A percentile compares a stretch with the other conserved stretches of the same genome.
Conservation (phyloP, 2,113 vertebrate genomes). For the Deroptyus accipitrinus region DNA sequence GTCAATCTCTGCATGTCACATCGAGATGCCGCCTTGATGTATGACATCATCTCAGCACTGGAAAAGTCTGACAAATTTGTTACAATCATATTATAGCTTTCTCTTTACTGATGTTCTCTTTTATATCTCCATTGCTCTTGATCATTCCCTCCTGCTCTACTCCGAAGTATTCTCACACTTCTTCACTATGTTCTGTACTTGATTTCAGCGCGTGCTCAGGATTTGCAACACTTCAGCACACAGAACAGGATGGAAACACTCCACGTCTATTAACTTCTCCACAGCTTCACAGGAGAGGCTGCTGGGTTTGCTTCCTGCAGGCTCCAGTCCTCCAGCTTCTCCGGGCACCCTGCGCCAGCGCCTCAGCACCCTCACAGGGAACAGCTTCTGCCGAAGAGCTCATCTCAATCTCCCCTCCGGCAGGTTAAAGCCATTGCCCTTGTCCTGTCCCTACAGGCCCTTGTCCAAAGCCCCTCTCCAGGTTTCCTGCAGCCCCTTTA, state of each 20-base stretch:
- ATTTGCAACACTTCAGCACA: neutral
- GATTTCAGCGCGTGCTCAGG: rapidly evolving
- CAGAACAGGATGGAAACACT: neutral
- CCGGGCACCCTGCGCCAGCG: neutral
- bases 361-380: neutral
- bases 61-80: conserved; percentile 40
- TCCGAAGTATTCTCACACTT: neutral
- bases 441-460: neutral
- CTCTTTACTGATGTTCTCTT: neutral
- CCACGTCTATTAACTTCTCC: neutral
- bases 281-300: neutral
- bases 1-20: neutral
- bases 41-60: conserved; percentile 6
- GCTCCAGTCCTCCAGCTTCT: neutral
- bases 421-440: neutral
- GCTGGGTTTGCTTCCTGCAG: neutral
- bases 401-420: neutral
- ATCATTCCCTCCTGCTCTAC: neutral
- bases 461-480: neutral
- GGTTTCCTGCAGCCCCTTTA: neutral
- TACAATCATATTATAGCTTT: neutral
- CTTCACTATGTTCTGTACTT: rapidly evolving
- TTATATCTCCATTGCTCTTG: neutral
- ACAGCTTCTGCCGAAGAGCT: neutral
- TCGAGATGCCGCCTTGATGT: neutral